phyloP scores from a whole-genome alignment of 2,888 invertebrate species.

The Drosophila hamatofila region DNA sequence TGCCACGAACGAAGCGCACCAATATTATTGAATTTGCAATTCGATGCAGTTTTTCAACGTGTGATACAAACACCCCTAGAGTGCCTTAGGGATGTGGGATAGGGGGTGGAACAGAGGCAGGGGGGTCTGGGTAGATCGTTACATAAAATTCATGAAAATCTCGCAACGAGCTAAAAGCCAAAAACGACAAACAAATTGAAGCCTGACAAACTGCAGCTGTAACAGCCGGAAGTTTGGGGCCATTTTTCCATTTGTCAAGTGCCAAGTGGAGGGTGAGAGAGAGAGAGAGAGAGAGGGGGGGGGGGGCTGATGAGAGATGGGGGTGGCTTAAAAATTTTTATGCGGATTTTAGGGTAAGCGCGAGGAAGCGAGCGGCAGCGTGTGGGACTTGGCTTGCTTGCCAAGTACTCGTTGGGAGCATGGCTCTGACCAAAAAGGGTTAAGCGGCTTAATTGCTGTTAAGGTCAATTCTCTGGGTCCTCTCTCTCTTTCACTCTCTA shows the following conservation, averaged over 20 bases:
- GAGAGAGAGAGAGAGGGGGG: not conserved
- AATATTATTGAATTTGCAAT: conserved; percentile 67
- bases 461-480: conserved; percentile 63
- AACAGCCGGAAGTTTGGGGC: conserved; percentile 67
- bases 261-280: conserved; percentile 18
- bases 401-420: conserved; percentile 21
- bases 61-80: conserved; percentile 7
- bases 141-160: conserved; percentile 72
- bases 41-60: conserved; percentile 43
- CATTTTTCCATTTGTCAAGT: conserved; percentile 75
- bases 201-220: conserved; percentile 77
- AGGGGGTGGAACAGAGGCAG: no score
- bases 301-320: not conserved
- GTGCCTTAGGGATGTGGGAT: not conserved
- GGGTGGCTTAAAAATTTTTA: conserved; percentile 65
- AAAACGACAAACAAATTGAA: conserved; percentile 68
- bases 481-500: not conserved
- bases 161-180: conserved; percentile 55
- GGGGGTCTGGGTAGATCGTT: conserved; percentile 57
- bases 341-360: conserved; percentile 26
- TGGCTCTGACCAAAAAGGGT: conserved; percentile 27
- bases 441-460: conserved; percentile 78
- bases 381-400: conserved; percentile 11
- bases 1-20: conserved; percentile 32
- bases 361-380: not conserved